A percentile compares a stretch with the other conserved stretches of the same genome.
These are phyloP conservation scores for Diploptera punctata DNA, from an alignment of 2,888 invertebrate species.

Conservation along the genomic window DNA sequence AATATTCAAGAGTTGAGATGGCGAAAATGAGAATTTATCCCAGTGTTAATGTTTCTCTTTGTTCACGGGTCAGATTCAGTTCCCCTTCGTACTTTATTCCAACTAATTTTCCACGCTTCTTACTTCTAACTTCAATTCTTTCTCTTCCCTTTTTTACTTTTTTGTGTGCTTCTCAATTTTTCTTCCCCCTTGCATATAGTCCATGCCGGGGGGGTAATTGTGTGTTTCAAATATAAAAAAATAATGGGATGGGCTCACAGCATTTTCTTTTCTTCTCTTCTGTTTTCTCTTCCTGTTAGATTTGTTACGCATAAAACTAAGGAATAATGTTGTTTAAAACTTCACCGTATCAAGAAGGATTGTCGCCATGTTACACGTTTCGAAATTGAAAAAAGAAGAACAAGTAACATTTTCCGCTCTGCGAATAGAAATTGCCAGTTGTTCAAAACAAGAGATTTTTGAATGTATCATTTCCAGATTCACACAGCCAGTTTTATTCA, in stretches of 20 bases:
- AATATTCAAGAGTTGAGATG: too few species aligned
- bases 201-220: background rate
- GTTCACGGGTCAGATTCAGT: background rate
- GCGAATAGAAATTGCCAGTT: too few species aligned
- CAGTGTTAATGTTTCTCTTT: background rate
- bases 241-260: background rate
- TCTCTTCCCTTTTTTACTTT: background rate
- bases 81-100: background rate
- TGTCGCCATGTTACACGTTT: background rate
- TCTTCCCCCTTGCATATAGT: background rate
- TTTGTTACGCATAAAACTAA: conserved; percentile 21
- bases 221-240: conserved; percentile 18
- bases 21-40: background rate
- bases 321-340: conserved; percentile 15
- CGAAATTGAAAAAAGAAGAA: background rate
- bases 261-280: conserved; percentile 2
- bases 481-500: too few species aligned
- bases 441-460: too few species aligned
- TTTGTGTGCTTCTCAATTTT: background rate
- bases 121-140: background rate
- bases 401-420: too few species aligned
- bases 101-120: conserved; percentile 11
- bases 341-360: background rate
- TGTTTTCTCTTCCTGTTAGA: background rate
- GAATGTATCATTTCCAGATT: too few species aligned